Evolutionary conservation across 1,140 invertebrate species (phyloP), one percentile per base, ranked within the genome.

Genomic region (Hetaerina americana): DNA sequence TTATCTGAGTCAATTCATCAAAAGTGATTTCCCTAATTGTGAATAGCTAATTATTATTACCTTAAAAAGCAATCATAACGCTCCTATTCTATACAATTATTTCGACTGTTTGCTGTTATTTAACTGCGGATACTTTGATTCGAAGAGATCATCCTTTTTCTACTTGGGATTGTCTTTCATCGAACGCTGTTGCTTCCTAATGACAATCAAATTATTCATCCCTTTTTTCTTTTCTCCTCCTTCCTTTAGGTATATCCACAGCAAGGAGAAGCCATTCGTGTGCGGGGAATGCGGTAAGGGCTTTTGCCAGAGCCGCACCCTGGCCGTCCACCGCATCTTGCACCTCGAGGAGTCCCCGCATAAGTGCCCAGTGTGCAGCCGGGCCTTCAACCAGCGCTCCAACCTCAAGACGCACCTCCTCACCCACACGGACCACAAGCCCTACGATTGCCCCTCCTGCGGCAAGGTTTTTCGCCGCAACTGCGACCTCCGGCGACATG

Each of bases 251-350:
- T 97, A 96, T 80, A 98, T 97, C 74, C 96, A 98, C 82, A 94
- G 92, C 27, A 97, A 97, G 82, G 95, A 97, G 81, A 98, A 97
- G 79, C 95, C 96, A 0, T 98, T 96, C 85, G 97, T 95, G 82
- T 98, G 96, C 80, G 89, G 88, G 22, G 93, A 96, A 81, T 98
- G 96, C 78, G 94, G 94, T 69, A 97, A 97, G 82, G 95, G 95
- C 15, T 98, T 98, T 84, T 97, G 95, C 79, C 96, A 98, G 78
- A 94, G 92, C 22, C 85, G 95, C 40, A 97, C 95, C 0, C 82
- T 98, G 73, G 94, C 94, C 8, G 94, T 96, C 2, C 95, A 98
- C 85, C 94, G 93, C 79, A 94, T 95, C 77, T 85, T 94, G 5
- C 93, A 95, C 79, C 90, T 94, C 89, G 92, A 95, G 78, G 92